These are phyloP conservation scores for Sinelater perroti DNA, from an alignment of 2,888 invertebrate genomes.

Conservation along the genomic window DNA sequence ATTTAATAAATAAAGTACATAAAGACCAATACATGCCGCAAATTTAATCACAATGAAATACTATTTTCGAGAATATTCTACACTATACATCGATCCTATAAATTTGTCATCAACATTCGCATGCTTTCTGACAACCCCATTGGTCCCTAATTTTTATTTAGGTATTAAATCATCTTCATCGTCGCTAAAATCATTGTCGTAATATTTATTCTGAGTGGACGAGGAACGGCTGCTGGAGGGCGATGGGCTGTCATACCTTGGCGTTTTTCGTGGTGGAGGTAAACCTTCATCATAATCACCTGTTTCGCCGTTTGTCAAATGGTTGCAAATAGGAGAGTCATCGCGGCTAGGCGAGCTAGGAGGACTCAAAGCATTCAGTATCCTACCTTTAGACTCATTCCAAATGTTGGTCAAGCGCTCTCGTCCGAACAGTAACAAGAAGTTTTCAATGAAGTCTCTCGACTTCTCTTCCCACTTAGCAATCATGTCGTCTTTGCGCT, in stretches of 20 bases:
- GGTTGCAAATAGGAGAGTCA: conserved; percentile 52
- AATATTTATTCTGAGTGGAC: conserved; percentile 42
- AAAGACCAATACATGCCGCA: conserved; percentile 20
- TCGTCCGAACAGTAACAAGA: conserved; percentile 91
- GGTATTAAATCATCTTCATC: conserved; percentile 50
- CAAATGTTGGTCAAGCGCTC: conserved; percentile 88
- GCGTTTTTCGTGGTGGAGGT: conserved; percentile 57
- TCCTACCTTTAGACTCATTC: conserved; percentile 89
- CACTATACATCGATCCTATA: conserved; percentile 3
- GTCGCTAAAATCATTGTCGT: conserved; percentile 53
- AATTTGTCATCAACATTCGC: conserved; percentile 14
- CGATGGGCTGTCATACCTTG: conserved; percentile 55
- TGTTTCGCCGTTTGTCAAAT: conserved; percentile 53
- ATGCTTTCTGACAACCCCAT: conserved; percentile 4
- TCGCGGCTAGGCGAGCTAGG: conserved; percentile 75
- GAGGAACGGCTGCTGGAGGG: conserved; percentile 36
- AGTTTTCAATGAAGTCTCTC: conserved; percentile 95
- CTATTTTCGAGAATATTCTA: conserved; percentile 18
- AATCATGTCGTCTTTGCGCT: conserved; percentile 88
- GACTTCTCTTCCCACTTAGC: conserved; percentile 99
- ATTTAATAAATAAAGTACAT: conserved; percentile 29
- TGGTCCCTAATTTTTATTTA: conserved; percentile 21
- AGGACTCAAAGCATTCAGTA: conserved; percentile 92
- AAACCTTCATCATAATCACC: conserved; percentile 54
- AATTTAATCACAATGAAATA: conserved; percentile 19